Evolutionary conservation across 92 coral and sea anemone species (phyloP).

Genomic region (Galaxea fascicularis): DNA sequence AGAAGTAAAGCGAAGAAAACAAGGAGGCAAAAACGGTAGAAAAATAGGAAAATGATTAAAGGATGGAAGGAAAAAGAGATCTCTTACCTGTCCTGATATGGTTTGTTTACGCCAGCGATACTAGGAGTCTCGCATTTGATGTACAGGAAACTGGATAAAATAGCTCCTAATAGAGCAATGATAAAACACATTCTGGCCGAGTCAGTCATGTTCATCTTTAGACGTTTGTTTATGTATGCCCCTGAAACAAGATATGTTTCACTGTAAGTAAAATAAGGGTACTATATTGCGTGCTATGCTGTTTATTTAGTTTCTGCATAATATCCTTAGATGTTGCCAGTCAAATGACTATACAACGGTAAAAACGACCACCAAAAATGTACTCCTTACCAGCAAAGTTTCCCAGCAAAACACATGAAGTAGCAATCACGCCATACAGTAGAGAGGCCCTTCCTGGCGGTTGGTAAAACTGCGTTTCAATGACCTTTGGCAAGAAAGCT

Average conservation of each 20-base stretch:
- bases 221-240: conserved; percentile 82
- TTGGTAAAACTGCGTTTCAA: conserved; percentile 49
- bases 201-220: conserved; percentile 59
- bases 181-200: conserved; percentile 88
- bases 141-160: conserved; percentile 52
- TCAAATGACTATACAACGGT: too few relatives aligned
- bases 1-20: neutral
- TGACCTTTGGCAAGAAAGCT: conserved; percentile 61
- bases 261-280: too few relatives aligned
- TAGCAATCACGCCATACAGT: conserved; percentile 41
- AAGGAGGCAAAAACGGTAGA: neutral
- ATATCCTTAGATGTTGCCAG: too few relatives aligned
- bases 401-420: conserved; percentile 41
- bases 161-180: conserved; percentile 59
- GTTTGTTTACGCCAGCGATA: conserved; percentile 68
- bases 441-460: conserved; percentile 40
- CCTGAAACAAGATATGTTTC: conserved; percentile 45
- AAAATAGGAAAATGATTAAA: neutral
- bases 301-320: too few relatives aligned
- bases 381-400: conserved; percentile 61
- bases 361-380: neutral
- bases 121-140: conserved; percentile 64
- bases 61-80: neutral
- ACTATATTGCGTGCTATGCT: too few relatives aligned
- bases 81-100: conserved; percentile 61